Evolutionary conservation across 2,888 invertebrate genomes (phyloP), one percentile per base, ranked within the genome.

Genomic region (Machimus rusticus): DNA sequence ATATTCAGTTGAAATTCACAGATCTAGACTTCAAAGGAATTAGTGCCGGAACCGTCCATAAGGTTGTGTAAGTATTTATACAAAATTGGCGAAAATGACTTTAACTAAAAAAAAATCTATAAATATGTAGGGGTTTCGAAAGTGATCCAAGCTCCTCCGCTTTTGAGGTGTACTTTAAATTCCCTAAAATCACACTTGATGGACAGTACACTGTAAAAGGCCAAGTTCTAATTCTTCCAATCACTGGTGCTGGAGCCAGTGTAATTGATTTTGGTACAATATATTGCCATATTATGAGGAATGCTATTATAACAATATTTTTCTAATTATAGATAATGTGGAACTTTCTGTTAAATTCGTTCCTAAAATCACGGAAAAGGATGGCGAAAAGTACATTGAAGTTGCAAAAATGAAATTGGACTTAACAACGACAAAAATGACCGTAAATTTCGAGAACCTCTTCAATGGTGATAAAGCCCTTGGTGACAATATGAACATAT

Each of bases 381-480:
- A 89, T 82, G 90, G 89, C 19, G 87, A 89, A 28, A 88, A 87
- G 9, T 89, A 88, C 57, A 5, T 90, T n/a, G 87, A 88, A 66
- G 86, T 89, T 2, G 87, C 87, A 6, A 86, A 86, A 1, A 39
- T 88, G 1, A 88, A 74, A 66, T 66, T 89, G 8, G 86, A 77
- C 46, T 51, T 86, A 2, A 12, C n/a, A 23, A 28, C 86, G 37
- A 77, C 51, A 6, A 74, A 89, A 14, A 87, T 92, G 28, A 88
- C 90, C 39, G 89, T 91, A 31, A 87, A 91, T 76, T 91, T 93
- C 16, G 91, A 90, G 5, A 92, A 92, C 88, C 90, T 94, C 2
- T 94, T 93, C 88, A 92, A 93, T 88, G 93, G 93, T 0, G 91
- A 93, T 78, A 92, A 92, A 89, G 91, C 90, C 14, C 90, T 93